A percentile compares a stretch with the other conserved stretches of the same genome.
Conservation (phyloP, 1,140 invertebrate genomes). For the Lysiphlebus fabarum region DNA sequence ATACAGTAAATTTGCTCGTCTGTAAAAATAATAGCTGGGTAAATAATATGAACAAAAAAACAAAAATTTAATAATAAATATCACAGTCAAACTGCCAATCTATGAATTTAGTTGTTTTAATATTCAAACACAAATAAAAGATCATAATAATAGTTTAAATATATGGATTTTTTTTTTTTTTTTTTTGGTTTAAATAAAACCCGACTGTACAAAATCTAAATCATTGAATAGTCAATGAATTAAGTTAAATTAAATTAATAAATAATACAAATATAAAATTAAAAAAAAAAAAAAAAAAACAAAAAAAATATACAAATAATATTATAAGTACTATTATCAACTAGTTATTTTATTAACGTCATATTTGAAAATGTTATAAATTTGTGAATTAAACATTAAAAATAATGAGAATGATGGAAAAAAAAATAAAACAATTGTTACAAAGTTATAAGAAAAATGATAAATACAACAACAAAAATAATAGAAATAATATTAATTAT, state of each 20-base stretch:
- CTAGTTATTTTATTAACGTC: slow-evolving; percentile 20
- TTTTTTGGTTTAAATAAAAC: slow-evolving; percentile 9
- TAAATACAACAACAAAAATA: too few relatives aligned
- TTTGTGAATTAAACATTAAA: too few relatives aligned
- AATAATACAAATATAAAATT: not conserved
- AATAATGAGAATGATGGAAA: too few relatives aligned
- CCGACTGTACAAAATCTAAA: slow-evolving; percentile 21
- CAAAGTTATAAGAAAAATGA: too few relatives aligned
- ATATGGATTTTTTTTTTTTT: not conserved
- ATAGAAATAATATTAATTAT: too few relatives aligned
- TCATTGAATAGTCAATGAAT: slow-evolving; percentile 18
- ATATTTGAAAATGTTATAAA: not conserved
- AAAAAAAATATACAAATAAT: slow-evolving; percentile 5
- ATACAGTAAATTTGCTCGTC: not conserved
- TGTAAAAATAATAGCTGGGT: too few relatives aligned
- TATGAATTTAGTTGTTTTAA: slow-evolving; percentile 20
- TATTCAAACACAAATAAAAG: slow-evolving; percentile 9
- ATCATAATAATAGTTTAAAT: slow-evolving; percentile 10
- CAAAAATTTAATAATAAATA: not conserved
- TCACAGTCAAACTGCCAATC: slow-evolving; percentile 29
- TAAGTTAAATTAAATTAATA: slow-evolving; percentile 1
- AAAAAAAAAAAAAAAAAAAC: too few relatives aligned
- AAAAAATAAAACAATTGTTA: too few relatives aligned
- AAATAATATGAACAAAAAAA: slow-evolving; percentile 7
- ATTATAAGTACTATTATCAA: slow-evolving; percentile 8